Evolutionary conservation across 2,113 vertebrate genomes (phyloP).

Genomic region (Mirza zaza): DNA sequence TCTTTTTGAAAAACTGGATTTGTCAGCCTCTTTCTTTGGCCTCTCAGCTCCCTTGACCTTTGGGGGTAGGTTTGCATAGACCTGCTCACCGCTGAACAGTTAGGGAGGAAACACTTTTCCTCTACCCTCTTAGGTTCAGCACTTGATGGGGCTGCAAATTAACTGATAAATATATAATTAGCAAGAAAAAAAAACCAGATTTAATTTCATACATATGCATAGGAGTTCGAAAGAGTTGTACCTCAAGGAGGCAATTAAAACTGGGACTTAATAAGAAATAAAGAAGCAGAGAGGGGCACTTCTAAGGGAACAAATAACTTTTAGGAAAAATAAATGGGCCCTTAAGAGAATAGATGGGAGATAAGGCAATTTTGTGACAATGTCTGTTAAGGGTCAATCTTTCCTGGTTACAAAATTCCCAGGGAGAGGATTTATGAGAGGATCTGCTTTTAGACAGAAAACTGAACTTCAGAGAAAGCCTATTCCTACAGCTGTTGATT

Average conservation of each 20-base stretch:
- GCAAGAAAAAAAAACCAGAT: neutral
- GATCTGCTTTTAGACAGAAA: neutral
- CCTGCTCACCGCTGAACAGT: no score
- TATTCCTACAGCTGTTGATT: neutral
- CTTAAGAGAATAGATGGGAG: neutral
- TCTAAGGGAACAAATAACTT: neutral
- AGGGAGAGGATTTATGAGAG: neutral
- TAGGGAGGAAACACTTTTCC: neutral
- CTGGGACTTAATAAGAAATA: neutral
- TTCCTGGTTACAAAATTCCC: neutral
- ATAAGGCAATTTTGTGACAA: neutral
- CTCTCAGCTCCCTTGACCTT: no score
- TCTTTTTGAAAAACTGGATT: no score
- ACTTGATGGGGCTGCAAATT: neutral
- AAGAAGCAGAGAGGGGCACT: neutral
- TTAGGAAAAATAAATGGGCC: neutral
- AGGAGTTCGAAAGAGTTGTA: neutral
- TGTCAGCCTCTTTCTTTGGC: no score
- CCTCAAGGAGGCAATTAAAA: neutral
- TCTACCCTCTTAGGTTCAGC: neutral
- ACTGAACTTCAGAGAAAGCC: neutral
- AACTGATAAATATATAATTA: neutral
- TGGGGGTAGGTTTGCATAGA: no score
- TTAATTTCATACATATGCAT: neutral
- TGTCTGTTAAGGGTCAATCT: neutral